Evolutionary conservation across 2,888 invertebrate genomes (phyloP).

Genomic region (Patella ulyssiponensis): DNA sequence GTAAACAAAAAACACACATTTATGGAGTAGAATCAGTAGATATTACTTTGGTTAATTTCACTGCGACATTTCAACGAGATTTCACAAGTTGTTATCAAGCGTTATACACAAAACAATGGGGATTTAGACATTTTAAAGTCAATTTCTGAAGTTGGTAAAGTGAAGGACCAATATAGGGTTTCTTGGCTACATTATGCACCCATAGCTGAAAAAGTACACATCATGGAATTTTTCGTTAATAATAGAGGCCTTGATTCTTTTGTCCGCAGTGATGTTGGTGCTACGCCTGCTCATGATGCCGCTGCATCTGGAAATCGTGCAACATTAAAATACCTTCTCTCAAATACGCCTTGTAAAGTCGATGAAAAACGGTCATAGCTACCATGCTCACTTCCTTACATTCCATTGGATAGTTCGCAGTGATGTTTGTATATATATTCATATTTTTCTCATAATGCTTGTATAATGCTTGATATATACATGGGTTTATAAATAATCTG

Average conservation of each 20-base stretch:
- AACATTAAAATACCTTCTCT: constrained; percentile 67
- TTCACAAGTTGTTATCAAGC: no score
- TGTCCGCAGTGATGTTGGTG: constrained; percentile 60
- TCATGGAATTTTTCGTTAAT: constrained; percentile 63
- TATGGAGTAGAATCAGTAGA: no score
- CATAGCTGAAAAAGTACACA: constrained; percentile 63
- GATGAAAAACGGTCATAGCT: constrained; percentile 69
- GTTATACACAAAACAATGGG: no score
- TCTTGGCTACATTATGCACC: constrained; percentile 71
- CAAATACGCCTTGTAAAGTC: constrained; percentile 52
- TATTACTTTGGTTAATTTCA: no score
- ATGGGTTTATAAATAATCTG: no score
- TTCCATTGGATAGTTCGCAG: no score
- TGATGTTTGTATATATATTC: no score
- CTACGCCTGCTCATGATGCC: constrained; percentile 72
- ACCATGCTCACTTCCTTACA: no score
- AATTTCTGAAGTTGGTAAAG: constrained; percentile 23
- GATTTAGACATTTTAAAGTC: constrained; percentile 40
- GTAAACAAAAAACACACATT: no score
- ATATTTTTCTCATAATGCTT: no score
- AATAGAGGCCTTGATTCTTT: constrained; percentile 53
- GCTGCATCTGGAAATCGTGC: constrained; percentile 70
- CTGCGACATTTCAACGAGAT: no score
- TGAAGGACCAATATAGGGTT: constrained; percentile 65
- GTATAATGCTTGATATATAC: no score